These are phyloP conservation scores for Ptychoptera contaminata DNA, from an alignment of 2,888 invertebrate species.

Conservation along the genomic window DNA sequence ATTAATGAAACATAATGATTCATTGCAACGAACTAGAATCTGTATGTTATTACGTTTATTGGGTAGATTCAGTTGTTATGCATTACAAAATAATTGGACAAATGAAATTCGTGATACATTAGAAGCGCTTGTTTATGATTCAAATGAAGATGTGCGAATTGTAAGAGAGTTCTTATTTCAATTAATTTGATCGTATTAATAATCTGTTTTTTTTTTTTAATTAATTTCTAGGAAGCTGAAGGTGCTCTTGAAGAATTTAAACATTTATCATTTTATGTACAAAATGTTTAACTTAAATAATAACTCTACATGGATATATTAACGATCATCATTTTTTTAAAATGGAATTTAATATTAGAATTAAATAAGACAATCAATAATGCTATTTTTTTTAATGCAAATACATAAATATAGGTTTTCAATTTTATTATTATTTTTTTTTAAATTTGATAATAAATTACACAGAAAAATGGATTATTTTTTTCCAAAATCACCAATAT, in stretches of 20 bases:
- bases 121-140: conserved; percentile 21
- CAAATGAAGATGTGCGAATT: conserved; percentile 17
- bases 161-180: conserved; percentile 11
- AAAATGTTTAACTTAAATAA: conserved; percentile 7
- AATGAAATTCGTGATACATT: conserved; percentile 19
- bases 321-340: no score
- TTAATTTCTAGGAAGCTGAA: conserved; percentile 20
- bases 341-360: no score
- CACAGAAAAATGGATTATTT: no score
- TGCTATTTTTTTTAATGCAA: no score
- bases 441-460: no score
- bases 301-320: no score
- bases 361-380: no score
- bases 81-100: conserved; percentile 33
- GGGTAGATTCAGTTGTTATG: conserved; percentile 49
- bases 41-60: conserved; percentile 57
- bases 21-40: conserved; percentile 35
- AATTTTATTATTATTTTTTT: no score
- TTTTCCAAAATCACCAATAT: no score
- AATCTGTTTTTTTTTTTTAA: background rate
- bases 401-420: no score
- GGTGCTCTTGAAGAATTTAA: conserved; percentile 26
- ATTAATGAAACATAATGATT: conserved; percentile 38
- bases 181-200: background rate
- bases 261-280: conserved; percentile 25